Base-by-base conservation (phyloP, 2,888 invertebrate species). In the Orchesella flavescens region DNA sequence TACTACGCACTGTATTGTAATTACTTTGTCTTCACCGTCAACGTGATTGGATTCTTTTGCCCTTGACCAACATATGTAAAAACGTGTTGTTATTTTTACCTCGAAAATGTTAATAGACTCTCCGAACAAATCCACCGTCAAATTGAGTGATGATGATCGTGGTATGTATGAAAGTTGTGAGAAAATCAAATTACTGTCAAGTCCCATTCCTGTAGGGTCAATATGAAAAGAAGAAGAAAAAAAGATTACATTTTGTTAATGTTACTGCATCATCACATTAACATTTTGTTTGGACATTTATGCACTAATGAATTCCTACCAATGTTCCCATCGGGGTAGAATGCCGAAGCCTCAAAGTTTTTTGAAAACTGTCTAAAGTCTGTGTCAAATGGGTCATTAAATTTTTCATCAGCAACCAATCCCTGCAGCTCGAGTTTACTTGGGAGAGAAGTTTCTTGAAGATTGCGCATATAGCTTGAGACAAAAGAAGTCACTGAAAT, bases 401-500 rank as follows among this genome's bases (percentile, higher is more conserved):
- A 91, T 85, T 93, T 93, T 85, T 94, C 93, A 87, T 97, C 96
- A 0, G 95, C 93, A 1, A 98, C 91, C 19, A 98, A 92, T 74
- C 95, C 94, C 89, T 96, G 96, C 65, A 97, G 93, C 89, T 95
- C 95, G 55, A 96, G 93, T 85, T 95, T 94, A 59, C 94, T 94
- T 0, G 97, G 97, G 2, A 95, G 93, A 0, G 96, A 94, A 0
- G 97, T 96, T 88, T 95, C 95, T 84, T 95, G 93, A 57, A 97
- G 90, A 90, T 97, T 98, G 87, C 93, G 95, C 69, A 98, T 91
- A 90, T 98, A 97, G 74, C 96, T 96, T 97, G 97, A 98, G 3
- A 98, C 95, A 90, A 96, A 98, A 5, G 97, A 96, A 13, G 96
- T 97, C 75, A 96, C 96, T 95, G 90, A 79, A 91, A 90, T 85